These are phyloP conservation scores for Aurelia aurita DNA, from an alignment of 30 jellyfish, hydroid and myxozoan species.

Conservation along the genomic window DNA sequence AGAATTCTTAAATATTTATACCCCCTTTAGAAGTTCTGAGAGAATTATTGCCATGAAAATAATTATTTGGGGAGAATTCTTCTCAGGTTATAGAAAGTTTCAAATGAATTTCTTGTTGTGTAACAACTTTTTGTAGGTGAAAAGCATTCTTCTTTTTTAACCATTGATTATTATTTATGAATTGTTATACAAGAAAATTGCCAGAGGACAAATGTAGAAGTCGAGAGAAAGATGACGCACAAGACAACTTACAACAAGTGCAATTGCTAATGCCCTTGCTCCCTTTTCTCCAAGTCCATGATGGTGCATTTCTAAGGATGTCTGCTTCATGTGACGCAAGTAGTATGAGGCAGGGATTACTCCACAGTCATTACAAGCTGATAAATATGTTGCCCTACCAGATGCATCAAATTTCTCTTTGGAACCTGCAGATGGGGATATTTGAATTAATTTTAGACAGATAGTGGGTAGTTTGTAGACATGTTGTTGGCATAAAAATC, in stretches of 20 bases:
- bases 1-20: too few species aligned
- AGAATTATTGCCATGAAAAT: too few species aligned
- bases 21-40: too few species aligned
- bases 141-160: too few species aligned
- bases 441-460: neutral
- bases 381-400: slow-evolving; percentile 75
- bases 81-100: too few species aligned
- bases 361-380: slow-evolving; percentile 86
- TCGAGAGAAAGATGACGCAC: too few species aligned
- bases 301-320: slow-evolving; percentile 80
- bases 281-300: slow-evolving; percentile 93
- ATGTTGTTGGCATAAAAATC: neutral
- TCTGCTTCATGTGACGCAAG: slow-evolving; percentile 81
- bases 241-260: slow-evolving; percentile 75
- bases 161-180: too few species aligned
- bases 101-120: too few species aligned
- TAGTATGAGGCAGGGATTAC: slow-evolving; percentile 93
- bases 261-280: slow-evolving; percentile 83
- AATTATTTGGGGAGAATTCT: too few species aligned
- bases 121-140: too few species aligned
- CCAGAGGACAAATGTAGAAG: too few species aligned
- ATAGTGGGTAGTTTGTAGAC: neutral
- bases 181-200: too few species aligned
- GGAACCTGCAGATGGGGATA: neutral
- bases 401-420: slow-evolving; percentile 75